Percentiles rank a stretch among this genome's conserved stretches.
phyloP scores from a whole-genome alignment of 2,797 vertebrate species.

The Acanthornis magna region DNA sequence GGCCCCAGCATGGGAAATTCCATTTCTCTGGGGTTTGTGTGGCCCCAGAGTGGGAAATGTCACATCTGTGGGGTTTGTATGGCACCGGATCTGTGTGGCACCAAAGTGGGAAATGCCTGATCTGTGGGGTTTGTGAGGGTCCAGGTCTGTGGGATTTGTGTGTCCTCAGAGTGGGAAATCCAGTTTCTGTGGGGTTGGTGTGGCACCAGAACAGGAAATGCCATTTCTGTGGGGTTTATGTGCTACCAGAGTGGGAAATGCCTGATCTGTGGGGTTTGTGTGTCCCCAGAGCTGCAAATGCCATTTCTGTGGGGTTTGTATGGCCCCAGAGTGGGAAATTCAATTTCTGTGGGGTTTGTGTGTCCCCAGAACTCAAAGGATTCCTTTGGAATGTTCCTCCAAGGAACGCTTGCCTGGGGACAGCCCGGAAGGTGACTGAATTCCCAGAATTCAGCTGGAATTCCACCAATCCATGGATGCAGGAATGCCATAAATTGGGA shows the following conservation, averaged over 20 bases:
- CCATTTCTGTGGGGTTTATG: too few relatives aligned
- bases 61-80: too few relatives aligned
- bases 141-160: neutral
- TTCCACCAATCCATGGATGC: neutral
- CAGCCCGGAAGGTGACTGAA: neutral
- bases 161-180: accelerated
- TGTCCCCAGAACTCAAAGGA: neutral
- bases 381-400: neutral
- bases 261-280: too few relatives aligned
- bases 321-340: too few relatives aligned
- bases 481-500: neutral
- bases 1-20: neutral
- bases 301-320: neutral
- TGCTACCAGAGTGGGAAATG: too few relatives aligned
- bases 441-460: neutral
- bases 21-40: neutral
- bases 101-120: too few relatives aligned
- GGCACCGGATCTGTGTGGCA: too few relatives aligned
- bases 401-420: neutral
- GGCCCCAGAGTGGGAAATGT: too few relatives aligned
- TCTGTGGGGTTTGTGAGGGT: too few relatives aligned
- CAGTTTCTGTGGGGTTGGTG: neutral
- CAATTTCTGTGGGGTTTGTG: too few relatives aligned
- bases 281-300: neutral
- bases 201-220: too few relatives aligned